A percentile compares a stretch with the other conserved stretches of the same genome.
Evolutionary conservation across 1,140 invertebrate species (phyloP).

Genomic region (Dreissena rostriformis): DNA sequence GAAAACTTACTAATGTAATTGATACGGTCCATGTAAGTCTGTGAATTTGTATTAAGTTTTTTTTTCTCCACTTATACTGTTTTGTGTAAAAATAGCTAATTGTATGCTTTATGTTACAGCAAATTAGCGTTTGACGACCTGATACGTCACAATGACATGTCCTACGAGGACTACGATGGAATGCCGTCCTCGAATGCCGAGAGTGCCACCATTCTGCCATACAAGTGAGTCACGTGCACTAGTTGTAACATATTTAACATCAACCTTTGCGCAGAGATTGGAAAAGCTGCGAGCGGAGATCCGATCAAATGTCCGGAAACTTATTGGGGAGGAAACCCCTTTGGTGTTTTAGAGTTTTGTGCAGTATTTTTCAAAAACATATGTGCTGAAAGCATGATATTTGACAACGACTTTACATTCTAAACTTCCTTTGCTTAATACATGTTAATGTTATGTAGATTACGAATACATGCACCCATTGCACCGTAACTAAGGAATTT

Average conservation of each 20-base stretch:
- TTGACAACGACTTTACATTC: neutral
- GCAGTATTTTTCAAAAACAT: neutral
- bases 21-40: too few relatives aligned
- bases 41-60: too few relatives aligned
- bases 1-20: too few relatives aligned
- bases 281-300: neutral
- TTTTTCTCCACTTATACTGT: too few relatives aligned
- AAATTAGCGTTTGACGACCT: conserved; percentile 40
- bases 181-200: conserved; percentile 4
- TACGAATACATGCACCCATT: too few relatives aligned
- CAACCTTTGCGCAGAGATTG: neutral
- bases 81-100: too few relatives aligned
- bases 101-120: neutral
- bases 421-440: too few relatives aligned
- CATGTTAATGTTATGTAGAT: too few relatives aligned
- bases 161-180: conserved; percentile 45
- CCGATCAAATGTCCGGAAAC: neutral
- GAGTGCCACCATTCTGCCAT: conserved; percentile 32
- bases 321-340: neutral
- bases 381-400: neutral
- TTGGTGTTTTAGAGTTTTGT: neutral
- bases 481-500: too few relatives aligned
- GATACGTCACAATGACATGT: conserved; percentile 48
- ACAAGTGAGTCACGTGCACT: conserved; percentile 1
- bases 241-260: neutral